Evolutionary conservation across 2,888 invertebrate genomes (phyloP).

Genomic region (Mactromeris polynyma): DNA sequence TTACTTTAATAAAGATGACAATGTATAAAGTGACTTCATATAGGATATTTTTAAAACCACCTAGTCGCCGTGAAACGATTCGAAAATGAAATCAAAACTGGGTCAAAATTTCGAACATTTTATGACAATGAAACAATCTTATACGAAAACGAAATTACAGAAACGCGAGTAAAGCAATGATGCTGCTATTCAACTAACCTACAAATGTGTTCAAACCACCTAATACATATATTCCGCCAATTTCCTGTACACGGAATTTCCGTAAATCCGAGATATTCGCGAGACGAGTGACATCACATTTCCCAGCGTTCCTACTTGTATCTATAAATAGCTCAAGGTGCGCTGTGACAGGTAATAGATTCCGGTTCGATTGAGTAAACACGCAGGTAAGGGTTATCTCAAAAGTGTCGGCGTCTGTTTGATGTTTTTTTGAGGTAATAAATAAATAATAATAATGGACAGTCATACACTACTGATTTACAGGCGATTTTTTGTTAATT

Average conservation of each 20-base stretch:
- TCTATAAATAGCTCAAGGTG: slow-evolving; percentile 68
- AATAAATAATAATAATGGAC: not conserved
- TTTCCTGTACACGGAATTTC: slow-evolving; percentile 59
- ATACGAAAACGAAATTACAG: not conserved
- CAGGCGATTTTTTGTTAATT: not conserved
- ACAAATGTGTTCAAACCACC: not conserved
- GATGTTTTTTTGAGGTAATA: not conserved
- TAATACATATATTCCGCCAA: slow-evolving; percentile 28
- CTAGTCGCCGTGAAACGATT: not conserved
- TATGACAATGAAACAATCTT: not conserved
- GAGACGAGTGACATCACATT: slow-evolving; percentile 61
- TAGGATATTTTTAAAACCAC: not conserved
- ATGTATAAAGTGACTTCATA: not conserved
- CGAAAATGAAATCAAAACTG: slow-evolving; percentile 38
- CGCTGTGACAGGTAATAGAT: slow-evolving; percentile 64
- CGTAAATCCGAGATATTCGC: slow-evolving; percentile 31
- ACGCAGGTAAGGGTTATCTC: slow-evolving; percentile 44
- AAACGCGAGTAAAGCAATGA: not conserved
- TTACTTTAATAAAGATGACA: not conserved
- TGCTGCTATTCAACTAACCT: slow-evolving; percentile 1
- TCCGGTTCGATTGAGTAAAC: slow-evolving; percentile 44
- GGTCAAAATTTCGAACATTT: slow-evolving; percentile 32
- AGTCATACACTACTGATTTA: not conserved
- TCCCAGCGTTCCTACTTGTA: slow-evolving; percentile 56
- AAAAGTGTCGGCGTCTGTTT: slow-evolving; percentile 33